Evolutionary conservation across 1,140 invertebrate species (phyloP).

Genomic region (Trichoplusia ni): DNA sequence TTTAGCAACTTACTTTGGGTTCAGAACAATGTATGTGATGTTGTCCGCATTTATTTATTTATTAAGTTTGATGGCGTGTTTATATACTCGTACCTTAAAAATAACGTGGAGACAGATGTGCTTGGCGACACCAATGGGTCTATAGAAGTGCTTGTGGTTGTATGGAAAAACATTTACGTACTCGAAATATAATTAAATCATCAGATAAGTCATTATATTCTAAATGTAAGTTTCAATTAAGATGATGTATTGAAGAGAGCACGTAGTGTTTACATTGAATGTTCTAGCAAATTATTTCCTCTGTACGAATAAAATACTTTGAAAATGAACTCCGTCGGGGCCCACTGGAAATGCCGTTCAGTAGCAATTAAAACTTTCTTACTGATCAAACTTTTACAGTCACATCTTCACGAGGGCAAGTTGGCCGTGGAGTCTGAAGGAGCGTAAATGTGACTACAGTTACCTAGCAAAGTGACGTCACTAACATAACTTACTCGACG

Average conservation of each 20-base stretch:
- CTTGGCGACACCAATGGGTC: no score
- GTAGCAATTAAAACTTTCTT: conserved; percentile 74
- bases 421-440: conserved; percentile 43
- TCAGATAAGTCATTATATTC: no score
- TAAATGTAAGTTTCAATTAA: conserved; percentile 20
- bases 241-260: not conserved
- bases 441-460: conserved; percentile 48
- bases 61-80: no score
- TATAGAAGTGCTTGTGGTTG: no score
- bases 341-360: conserved; percentile 63
- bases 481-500: conserved; percentile 29
- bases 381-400: conserved; percentile 72
- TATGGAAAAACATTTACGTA: no score
- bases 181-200: no score
- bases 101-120: no score
- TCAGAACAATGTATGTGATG: no score
- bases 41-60: no score
- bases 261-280: conserved; percentile 26
- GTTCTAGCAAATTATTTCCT: conserved; percentile 41
- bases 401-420: conserved; percentile 54
- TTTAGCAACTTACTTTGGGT: no score
- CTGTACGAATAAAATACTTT: conserved; percentile 56
- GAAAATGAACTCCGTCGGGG: conserved; percentile 43
- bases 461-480: conserved; percentile 32
- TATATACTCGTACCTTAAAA: no score